Evolutionary conservation across 30 jellyfish, hydroid and myxozoan species (phyloP).

Genomic region (Cassiopea xamachana): DNA sequence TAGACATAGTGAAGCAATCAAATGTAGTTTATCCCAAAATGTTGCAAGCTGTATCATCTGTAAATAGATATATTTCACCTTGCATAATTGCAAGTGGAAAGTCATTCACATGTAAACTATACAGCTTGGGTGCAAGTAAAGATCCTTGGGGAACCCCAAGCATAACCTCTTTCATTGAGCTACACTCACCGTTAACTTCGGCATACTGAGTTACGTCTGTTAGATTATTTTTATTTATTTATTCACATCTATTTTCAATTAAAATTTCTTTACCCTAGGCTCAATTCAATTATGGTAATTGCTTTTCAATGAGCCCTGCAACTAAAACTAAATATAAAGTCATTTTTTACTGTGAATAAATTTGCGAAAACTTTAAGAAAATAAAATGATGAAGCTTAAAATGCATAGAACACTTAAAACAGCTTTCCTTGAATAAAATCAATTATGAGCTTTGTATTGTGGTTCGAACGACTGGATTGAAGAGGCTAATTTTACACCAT

Average conservation of each 20-base stretch:
- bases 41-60: conserved; percentile 55
- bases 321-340: no score
- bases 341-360: no score
- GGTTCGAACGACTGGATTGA: no score
- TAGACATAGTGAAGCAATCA: not conserved
- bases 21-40: conserved; percentile 40
- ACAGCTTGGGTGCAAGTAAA: conserved; percentile 48
- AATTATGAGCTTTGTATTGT: no score
- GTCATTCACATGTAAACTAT: conserved; percentile 63
- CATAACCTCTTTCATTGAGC: conserved; percentile 42
- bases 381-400: no score
- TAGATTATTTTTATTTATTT: conserved; percentile 27
- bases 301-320: no score
- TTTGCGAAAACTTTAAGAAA: no score
- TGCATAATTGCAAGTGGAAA: conserved; percentile 50
- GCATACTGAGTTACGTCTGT: conserved; percentile 66
- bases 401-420: no score
- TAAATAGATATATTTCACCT: conserved; percentile 42
- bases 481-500: no score
- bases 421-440: no score
- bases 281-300: no score
- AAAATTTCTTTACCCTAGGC: no score
- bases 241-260: not conserved
- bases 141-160: conserved; percentile 78
- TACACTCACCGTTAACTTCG: conserved; percentile 48